Conservation (phyloP, 2,797 vertebrate genomes). For the Characodon lateralis region DNA sequence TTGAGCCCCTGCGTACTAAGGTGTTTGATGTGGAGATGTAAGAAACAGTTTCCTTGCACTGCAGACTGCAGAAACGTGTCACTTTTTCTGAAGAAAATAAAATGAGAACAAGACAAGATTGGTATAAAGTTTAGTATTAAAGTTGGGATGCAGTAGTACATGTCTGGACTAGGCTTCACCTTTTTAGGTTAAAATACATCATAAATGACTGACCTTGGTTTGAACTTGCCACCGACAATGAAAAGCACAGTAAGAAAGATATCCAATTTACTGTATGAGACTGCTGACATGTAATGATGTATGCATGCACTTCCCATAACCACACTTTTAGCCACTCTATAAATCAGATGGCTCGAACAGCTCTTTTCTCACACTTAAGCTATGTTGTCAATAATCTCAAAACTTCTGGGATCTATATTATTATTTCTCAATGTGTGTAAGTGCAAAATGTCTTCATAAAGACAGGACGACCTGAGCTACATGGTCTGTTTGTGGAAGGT, state of each 20-base stretch:
- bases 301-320: conserved; percentile 68
- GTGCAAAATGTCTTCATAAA: conserved; percentile 10
- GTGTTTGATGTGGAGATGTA: conserved; percentile 41
- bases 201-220: conserved; percentile 67
- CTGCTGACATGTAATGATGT: conserved; percentile 67
- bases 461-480: conserved; percentile 20
- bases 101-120: conserved; percentile 27
- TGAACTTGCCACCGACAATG: conserved; percentile 61
- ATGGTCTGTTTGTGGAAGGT: conserved; percentile 39
- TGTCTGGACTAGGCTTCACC: conserved; percentile 18
- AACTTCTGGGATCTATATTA: conserved; percentile 28
- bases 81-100: conserved; percentile 28
- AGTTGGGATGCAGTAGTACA: conserved; percentile 17
- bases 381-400: conserved; percentile 1
- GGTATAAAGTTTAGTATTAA: conserved; percentile 17
- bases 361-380: conserved; percentile 29
- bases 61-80: conserved; percentile 24
- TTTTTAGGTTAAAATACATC: conserved; percentile 37
- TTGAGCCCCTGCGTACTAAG: conserved; percentile 18
- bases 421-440: conserved; percentile 21
- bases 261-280: conserved; percentile 64
- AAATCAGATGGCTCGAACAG: conserved; percentile 62
- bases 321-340: conserved; percentile 55
- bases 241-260: conserved; percentile 34
- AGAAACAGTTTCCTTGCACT: conserved; percentile 23